phyloP scores from a whole-genome alignment of 2,888 invertebrate genomes.

The Himalopsyche japonica region DNA sequence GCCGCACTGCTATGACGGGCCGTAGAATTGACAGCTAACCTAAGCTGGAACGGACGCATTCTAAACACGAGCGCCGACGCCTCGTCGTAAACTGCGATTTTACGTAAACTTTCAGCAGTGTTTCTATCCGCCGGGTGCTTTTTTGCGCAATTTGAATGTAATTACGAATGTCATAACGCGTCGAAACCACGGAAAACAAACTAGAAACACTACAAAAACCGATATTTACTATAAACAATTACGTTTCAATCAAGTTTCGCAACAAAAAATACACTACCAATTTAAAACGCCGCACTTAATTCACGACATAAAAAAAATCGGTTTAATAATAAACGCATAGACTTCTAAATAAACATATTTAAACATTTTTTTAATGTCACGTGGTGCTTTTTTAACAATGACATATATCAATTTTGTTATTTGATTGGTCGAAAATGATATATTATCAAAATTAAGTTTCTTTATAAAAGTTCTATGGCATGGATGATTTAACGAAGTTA shows the following conservation, averaged over 20 bases:
- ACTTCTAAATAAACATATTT: too few relatives aligned
- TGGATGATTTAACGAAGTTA: background rate
- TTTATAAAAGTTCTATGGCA: background rate
- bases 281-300: too few relatives aligned
- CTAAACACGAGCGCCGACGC: constrained; percentile 16
- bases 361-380: background rate
- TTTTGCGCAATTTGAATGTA: background rate
- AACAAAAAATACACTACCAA: too few relatives aligned
- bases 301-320: too few relatives aligned
- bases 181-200: too few relatives aligned
- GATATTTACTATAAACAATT: too few relatives aligned
- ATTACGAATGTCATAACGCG: background rate
- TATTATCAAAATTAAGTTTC: background rate
- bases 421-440: background rate
- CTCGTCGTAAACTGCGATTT: background rate
- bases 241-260: too few relatives aligned
- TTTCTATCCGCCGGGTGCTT: background rate
- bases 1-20: constrained; percentile 59
- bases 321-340: too few relatives aligned
- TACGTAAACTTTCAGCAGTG: background rate
- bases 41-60: constrained; percentile 51
- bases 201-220: too few relatives aligned
- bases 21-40: constrained; percentile 65
- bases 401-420: background rate
- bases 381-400: background rate